phyloP scores from a whole-genome alignment of 2,888 invertebrate species.

The Pyrocoelia pectoralis region DNA sequence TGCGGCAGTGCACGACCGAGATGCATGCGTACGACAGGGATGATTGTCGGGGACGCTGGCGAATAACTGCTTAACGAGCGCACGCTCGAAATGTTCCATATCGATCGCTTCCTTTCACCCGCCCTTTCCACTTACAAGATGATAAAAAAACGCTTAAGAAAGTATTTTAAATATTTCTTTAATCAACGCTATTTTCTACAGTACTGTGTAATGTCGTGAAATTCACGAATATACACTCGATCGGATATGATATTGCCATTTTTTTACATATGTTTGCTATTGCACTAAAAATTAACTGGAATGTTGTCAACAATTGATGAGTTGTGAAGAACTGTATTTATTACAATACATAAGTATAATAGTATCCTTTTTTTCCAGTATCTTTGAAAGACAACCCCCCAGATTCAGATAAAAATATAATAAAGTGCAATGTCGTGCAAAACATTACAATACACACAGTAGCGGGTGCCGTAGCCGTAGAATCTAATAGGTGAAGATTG shows the following conservation, averaged over 20 bases:
- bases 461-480: slow-evolving; percentile 50
- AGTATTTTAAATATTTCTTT: slow-evolving; percentile 59
- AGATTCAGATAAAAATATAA: slow-evolving; percentile 41
- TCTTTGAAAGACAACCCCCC: slow-evolving; percentile 37
- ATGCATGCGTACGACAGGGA: slow-evolving; percentile 47
- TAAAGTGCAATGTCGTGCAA: slow-evolving; percentile 55
- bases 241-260: slow-evolving; percentile 62
- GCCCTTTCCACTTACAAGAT: not conserved
- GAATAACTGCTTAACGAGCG: slow-evolving; percentile 32
- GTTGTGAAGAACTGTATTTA: slow-evolving; percentile 45
- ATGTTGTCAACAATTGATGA: slow-evolving; percentile 48
- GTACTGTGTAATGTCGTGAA: slow-evolving; percentile 56
- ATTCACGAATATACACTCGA: slow-evolving; percentile 56
- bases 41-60: slow-evolving; percentile 41
- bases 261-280: slow-evolving; percentile 58
- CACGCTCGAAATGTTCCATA: slow-evolving; percentile 18
- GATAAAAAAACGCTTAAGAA: slow-evolving; percentile 14
- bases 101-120: slow-evolving; percentile 20
- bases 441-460: slow-evolving; percentile 53
- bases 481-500: slow-evolving; percentile 43
- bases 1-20: slow-evolving; percentile 49
- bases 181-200: slow-evolving; percentile 61
- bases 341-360: slow-evolving; percentile 40
- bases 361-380: slow-evolving; percentile 30
- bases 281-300: slow-evolving; percentile 55